Base-by-base conservation (phyloP, 1,140 invertebrate species). In the Eupristina koningsbergeri region DNA sequence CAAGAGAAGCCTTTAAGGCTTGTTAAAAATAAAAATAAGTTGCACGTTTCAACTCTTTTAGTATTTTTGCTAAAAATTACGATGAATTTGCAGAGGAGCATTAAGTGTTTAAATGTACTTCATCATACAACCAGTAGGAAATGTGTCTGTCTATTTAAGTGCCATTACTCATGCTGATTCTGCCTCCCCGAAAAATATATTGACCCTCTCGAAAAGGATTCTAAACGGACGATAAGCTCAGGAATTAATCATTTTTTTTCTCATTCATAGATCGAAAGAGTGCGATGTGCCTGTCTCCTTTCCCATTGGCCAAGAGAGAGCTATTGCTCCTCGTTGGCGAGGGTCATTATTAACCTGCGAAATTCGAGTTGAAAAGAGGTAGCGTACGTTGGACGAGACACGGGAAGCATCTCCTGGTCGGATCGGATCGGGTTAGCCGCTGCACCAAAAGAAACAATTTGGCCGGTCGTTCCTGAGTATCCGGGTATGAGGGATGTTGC, bases 31-130 rank as follows among this genome's bases (percentile, higher is more conserved):
- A 2, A 9, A 74, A 74, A 74, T 17, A 22, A 19, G 1, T 9
- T 29, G 9, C 15, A 17, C 17, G 29, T 1, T 31, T 50, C 29
- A 15, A 31, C 26, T 29, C 8, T 76, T 31, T 76, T 58, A 58
- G 74, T 19, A 63, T 78, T 78, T 80, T 17, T 26, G 47, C n/a
- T n/a, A 64, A 41, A 64, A 80, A 71, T 69, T 47, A 80, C 58
- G 78, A 80, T 80, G 69, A 63, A 80, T 71, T 34, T 39, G 15
- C 3, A 31, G 7, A 26, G 0, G 5, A 7, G 15, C 8, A 78
- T 78, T 39, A 45, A 79, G 58, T 36, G n/a, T 64, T 45, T 22
- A 47, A 31, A 45, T 64, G 36, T 45, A 45, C 47, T 61, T 45
- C n/a, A 29, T 26, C 22, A 45, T 64, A n/a, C 19, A 0, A 22